Evolutionary conservation across 2,797 vertebrate species (phyloP), one percentile per base, ranked within the genome.

Genomic region (Pseudochromis fuscus): DNA sequence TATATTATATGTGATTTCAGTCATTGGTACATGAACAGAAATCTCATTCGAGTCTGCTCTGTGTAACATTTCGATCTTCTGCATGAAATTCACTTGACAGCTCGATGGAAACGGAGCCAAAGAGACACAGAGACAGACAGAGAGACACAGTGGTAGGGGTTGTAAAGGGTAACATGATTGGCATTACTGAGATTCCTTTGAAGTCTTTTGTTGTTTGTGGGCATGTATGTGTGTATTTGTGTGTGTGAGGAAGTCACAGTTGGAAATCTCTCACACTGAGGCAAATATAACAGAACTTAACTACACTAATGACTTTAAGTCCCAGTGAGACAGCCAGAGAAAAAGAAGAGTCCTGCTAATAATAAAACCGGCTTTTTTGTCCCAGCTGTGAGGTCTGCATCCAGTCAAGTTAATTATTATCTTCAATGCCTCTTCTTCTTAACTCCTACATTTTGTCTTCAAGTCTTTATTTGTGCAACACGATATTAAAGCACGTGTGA

Each of bases 101-200:
- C 23, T 37, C 3, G 50, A 68, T 38, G 55, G 72, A 79, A 83
- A 76, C 53, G 64, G 18, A 68, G 63, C 64, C 61, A 59, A 40
- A 53, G 45, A 79, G 48, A 69, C 51, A 57, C 49, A 79, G 19
- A 71, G 25, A 51, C 9, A 62, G 46, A 74, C 19, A 11, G 44
- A 71, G 19, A 71, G 28, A 71, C 35, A 50, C 4, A 72, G 77
- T 3, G 69, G 33, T 58, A 45, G 4, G 44, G 75, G 72, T 55
- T 68, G 44, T 40, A 72, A 49, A 71, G 51, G 75, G 50, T 4
- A 51, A 50, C 51, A 53, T 65, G 80, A 79, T 50, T 75, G 82
- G 65, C 78, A 84, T 87, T 84, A 61, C 73, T 89, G 72, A 38
- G 84, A 89, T 89, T 86, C 78, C 68, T 89, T 68, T 83, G 18